Evolutionary conservation across 1,140 invertebrate genomes (phyloP).

Genomic region (Magallana angulata): DNA sequence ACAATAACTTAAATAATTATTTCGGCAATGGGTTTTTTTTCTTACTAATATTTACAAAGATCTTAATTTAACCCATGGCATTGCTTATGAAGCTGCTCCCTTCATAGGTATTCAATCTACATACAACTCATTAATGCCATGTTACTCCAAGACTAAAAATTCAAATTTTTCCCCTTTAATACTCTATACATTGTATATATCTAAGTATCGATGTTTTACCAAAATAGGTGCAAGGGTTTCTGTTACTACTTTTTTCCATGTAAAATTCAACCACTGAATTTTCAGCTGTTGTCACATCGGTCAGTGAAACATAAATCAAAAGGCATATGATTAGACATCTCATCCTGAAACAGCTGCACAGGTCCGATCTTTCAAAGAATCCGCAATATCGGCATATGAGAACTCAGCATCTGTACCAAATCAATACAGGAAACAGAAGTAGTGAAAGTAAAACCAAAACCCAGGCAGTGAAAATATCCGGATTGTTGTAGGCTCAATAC

Average conservation of each 20-base stretch:
- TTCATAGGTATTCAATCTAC: too few species aligned
- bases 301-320: background rate
- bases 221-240: slow-evolving; percentile 61
- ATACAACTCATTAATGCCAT: too few species aligned
- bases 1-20: too few species aligned
- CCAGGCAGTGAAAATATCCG: background rate
- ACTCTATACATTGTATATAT: too few species aligned
- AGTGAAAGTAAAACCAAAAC: background rate
- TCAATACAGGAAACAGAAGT: slow-evolving; percentile 29
- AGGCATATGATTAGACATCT: background rate
- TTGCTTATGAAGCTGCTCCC: too few species aligned
- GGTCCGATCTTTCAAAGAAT: background rate
- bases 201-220: slow-evolving; percentile 46
- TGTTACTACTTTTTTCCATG: slow-evolving; percentile 54
- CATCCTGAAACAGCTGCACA: background rate
- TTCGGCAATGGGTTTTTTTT: too few species aligned
- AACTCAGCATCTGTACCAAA: slow-evolving; percentile 40
- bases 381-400: background rate
- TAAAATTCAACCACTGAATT: slow-evolving; percentile 38
- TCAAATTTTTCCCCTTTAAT: too few species aligned
- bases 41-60: too few species aligned
- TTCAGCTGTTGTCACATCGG: background rate
- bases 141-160: too few species aligned
- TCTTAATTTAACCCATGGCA: too few species aligned
- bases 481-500: background rate